phyloP scores from a whole-genome alignment of 2,113 vertebrate species.

The Lipophrys pholis region DNA sequence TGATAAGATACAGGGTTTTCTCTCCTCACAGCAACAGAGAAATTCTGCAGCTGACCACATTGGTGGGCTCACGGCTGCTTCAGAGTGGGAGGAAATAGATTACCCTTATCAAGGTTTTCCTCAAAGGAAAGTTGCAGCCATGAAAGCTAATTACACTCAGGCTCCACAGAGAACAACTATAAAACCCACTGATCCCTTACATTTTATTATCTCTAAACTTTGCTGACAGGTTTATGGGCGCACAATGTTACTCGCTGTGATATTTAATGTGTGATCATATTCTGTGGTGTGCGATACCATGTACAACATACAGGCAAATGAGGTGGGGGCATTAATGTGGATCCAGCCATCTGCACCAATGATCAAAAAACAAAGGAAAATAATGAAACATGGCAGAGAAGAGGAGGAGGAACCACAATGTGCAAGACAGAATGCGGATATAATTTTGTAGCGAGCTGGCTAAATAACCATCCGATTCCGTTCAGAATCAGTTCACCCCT shows the following conservation, averaged over 20 bases:
- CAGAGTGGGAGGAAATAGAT: constrained; percentile 67
- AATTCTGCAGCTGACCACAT: constrained; percentile 42
- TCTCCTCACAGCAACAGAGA: not conserved
- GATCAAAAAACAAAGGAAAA: not conserved
- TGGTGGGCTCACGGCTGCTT: constrained; percentile 39
- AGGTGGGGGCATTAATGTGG: not conserved
- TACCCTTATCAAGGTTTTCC: constrained; percentile 64
- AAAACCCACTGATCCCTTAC: constrained; percentile 51
- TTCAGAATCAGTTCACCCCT: not conserved
- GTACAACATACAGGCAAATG: not conserved
- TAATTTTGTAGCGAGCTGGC: constrained; percentile 1
- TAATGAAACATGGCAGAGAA: not conserved
- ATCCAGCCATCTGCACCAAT: not conserved
- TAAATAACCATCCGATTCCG: constrained; percentile 37
- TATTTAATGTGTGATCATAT: constrained; percentile 3
- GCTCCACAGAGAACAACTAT: constrained; percentile 39
- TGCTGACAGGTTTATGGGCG: constrained; percentile 11
- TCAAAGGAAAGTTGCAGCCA: constrained; percentile 54
- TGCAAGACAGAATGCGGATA: not conserved
- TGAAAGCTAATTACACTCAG: constrained; percentile 69
- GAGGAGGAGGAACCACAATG: not conserved
- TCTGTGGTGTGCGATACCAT: not conserved
- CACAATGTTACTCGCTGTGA: not conserved
- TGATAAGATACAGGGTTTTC: constrained; percentile 15
- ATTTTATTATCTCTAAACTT: constrained; percentile 55